phyloP scores from a whole-genome alignment of 1,140 invertebrate species.

The Bacillus rossius region DNA sequence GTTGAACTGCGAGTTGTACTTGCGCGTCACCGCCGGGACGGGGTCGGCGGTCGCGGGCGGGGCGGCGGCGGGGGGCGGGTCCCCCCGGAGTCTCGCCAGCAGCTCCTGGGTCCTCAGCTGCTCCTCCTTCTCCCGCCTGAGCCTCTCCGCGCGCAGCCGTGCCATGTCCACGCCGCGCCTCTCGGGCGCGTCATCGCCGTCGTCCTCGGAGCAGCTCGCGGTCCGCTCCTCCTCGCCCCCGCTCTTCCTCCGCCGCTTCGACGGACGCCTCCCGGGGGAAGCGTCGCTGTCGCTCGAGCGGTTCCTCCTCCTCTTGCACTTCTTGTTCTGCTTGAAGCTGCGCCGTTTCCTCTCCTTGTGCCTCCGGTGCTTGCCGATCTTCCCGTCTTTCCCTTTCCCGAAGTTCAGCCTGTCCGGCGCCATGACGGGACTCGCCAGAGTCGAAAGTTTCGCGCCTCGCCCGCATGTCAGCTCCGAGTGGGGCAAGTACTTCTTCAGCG shows the following conservation, averaged over 20 bases:
- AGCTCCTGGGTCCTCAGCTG: constrained; percentile 61
- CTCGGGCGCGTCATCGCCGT: background rate
- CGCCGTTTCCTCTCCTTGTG: constrained; percentile 31
- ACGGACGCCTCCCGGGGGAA: background rate
- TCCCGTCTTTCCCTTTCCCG: constrained; percentile 31
- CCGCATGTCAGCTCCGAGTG: constrained; percentile 17
- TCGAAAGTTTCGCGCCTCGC: background rate
- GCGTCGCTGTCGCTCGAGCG: background rate
- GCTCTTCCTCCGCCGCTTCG: background rate
- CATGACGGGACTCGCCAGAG: background rate
- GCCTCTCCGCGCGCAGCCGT: constrained; percentile 68
- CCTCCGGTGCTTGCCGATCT: constrained; percentile 39
- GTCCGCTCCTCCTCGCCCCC: background rate
- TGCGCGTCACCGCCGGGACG: constrained; percentile 50
- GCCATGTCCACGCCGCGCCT: constrained; percentile 54
- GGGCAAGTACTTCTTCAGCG: constrained; percentile 56
- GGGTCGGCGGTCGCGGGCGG: constrained; percentile 23
- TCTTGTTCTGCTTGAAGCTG: constrained; percentile 9
- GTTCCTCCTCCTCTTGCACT: constrained; percentile 1
- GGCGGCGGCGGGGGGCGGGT: constrained; percentile 30
- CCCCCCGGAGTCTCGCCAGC: constrained; percentile 57
- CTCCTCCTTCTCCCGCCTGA: constrained; percentile 75
- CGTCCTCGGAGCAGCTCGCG: background rate
- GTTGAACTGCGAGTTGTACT: constrained; percentile 93
- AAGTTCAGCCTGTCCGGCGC: background rate